Conservation (phyloP, 2,797 vertebrate species). For the Pseudochromis fuscus region DNA sequence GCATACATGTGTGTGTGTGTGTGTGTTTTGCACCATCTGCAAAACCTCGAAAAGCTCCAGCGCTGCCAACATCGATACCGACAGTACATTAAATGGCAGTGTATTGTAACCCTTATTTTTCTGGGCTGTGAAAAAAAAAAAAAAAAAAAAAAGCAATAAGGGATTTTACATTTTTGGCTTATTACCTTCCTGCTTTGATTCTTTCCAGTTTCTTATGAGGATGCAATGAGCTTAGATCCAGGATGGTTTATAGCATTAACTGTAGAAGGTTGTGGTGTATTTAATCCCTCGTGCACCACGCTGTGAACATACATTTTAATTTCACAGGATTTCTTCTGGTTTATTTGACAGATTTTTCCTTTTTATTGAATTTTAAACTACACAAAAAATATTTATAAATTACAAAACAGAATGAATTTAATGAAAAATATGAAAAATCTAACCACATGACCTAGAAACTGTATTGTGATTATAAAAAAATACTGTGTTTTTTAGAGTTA, state of each 20-base stretch:
- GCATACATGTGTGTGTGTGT: conserved; percentile 26
- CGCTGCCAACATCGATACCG: conserved; percentile 4
- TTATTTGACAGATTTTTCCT: too few relatives aligned
- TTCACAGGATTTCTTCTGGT: too few relatives aligned
- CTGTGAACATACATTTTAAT: too few relatives aligned
- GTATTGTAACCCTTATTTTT: conserved; percentile 5
- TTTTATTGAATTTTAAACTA: too few relatives aligned
- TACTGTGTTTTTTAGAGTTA: too few relatives aligned
- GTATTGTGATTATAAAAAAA: too few relatives aligned
- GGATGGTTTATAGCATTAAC: conserved; percentile 14
- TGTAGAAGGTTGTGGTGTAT: conserved; percentile 4
- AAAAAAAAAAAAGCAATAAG: too few relatives aligned
- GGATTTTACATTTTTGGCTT: conserved; percentile 11
- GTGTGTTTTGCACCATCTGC: conserved; percentile 34
- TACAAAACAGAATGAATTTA: too few relatives aligned
- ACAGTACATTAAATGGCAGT: background rate
- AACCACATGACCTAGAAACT: too few relatives aligned
- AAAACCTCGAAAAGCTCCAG: conserved; percentile 27
- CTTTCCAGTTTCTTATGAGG: conserved; percentile 9
- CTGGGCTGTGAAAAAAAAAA: background rate
- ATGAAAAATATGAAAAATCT: too few relatives aligned
- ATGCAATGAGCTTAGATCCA: conserved; percentile 10
- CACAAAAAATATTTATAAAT: too few relatives aligned
- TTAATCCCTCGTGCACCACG: too few relatives aligned
- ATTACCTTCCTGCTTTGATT: conserved; percentile 9